Conservation (phyloP, 1,140 invertebrate genomes). For the Choristoneura fumiferana region DNA sequence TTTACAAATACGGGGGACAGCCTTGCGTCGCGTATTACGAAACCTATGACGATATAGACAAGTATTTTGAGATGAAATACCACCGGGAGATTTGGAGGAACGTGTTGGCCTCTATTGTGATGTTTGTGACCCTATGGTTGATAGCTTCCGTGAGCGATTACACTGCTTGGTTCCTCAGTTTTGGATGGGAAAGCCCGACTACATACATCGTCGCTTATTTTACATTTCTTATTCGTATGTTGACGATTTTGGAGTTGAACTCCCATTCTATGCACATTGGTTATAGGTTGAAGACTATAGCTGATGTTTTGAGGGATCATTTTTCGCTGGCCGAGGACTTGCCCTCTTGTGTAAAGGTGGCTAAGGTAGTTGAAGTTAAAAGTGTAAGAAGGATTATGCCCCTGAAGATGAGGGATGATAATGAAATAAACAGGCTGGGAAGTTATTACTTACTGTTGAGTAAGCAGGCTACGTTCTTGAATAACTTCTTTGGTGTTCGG, state of each 20-base stretch:
- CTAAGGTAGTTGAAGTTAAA: neutral
- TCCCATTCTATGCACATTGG: neutral
- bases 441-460: slow-evolving; percentile 4
- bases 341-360: neutral
- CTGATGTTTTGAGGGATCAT: neutral
- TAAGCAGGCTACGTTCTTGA: neutral
- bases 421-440: neutral
- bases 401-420: neutral
- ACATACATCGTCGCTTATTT: neutral
- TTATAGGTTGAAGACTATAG: neutral
- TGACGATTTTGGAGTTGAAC: neutral
- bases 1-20: neutral
- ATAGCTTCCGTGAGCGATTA: neutral
- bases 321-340: neutral
- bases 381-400: neutral
- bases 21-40: neutral
- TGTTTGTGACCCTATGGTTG: neutral
- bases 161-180: neutral
- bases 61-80: neutral
- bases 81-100: neutral
- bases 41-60: neutral
- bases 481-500: slow-evolving; percentile 6
- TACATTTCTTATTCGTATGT: neutral
- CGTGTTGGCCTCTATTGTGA: neutral
- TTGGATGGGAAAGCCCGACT: neutral